Conservation (phyloP, 2,888 invertebrate genomes). For the Lithophane leautieri region DNA sequence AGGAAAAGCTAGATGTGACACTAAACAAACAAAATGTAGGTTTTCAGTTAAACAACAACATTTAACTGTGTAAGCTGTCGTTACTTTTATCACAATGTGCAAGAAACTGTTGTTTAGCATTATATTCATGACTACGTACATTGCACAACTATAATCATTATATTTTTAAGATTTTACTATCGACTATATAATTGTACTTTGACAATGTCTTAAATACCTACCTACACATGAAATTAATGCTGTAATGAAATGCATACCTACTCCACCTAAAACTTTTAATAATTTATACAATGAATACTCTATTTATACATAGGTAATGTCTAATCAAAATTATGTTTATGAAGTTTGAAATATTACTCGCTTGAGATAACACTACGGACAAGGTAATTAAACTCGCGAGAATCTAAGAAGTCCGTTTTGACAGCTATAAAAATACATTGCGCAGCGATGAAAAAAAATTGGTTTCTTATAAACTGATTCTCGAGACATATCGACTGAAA, state of each 20-base stretch:
- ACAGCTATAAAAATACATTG: too few relatives aligned
- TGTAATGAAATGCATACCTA: neutral
- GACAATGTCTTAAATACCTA: neutral
- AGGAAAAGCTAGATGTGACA: neutral
- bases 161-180: neutral
- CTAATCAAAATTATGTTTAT: neutral
- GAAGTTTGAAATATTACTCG: neutral
- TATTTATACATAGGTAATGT: neutral
- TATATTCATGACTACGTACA: neutral
- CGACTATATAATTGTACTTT: neutral
- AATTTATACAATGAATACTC: too few relatives aligned
- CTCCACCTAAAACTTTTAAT: too few relatives aligned
- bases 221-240: neutral
- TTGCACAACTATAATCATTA: neutral
- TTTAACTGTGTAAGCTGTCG: constrained; percentile 32
- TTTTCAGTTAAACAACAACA: constrained; percentile 40
- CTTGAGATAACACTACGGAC: neutral
- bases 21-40: constrained; percentile 31
- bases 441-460: too few relatives aligned
- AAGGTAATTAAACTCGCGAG: too few relatives aligned
- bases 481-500: too few relatives aligned
- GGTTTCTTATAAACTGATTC: too few relatives aligned
- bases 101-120: constrained; percentile 19
- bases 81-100: constrained; percentile 11
- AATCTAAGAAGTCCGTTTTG: too few relatives aligned